Evolutionary conservation across 2,888 invertebrate genomes (phyloP), one percentile per base, ranked within the genome.

Genomic region (Ormia ochracea): DNA sequence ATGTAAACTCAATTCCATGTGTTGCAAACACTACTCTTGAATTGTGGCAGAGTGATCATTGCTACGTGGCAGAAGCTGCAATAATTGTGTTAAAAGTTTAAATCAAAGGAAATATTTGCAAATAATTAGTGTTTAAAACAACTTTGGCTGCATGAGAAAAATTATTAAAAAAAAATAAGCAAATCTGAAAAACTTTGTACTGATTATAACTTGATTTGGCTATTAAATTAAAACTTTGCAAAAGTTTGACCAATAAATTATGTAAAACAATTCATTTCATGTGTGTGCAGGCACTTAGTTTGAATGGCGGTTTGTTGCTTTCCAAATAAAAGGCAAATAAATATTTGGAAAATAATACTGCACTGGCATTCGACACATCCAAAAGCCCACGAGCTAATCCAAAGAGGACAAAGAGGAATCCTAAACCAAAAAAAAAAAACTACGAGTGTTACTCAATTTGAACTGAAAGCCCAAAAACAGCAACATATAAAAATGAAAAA

Each of bases 251-350:
- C 41, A 41, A 77, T 69, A 63, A 77, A 48, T 63, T 63, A 63
- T 77, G 48, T 31, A 63, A 41, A 4, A 70, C 17, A 48, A 70
- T 65, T 70, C 7, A 50, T 70, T 63, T 63, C 43, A 28, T 33
- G 63, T 77, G n/a, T n/a, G 56, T 77, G 56, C 63, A 70, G 65
- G 56, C 63, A 58, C 41, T 65, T 56, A 38, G 54, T 73, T 73
- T 52, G 28, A 26, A 19, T 3, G 21, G 19, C 23, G 45, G 56
- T 48, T 50, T 23, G 10, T 33, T 54, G 54, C 19, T 43, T 45
- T 41, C 41, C n/a, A 66, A 66, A 69, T 26, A 21, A 68, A 65
- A 56, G 41, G 63, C 63, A 70, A 69, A 69, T 58, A 19, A 2
- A 12, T 21, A 14, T 54, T 54, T 19, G 21, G 28, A 45, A 59